A percentile compares a stretch with the other conserved stretches of the same genome.
These are phyloP conservation scores for Sebastes minor DNA, from an alignment of 2,797 vertebrate genomes.

Conservation along the genomic window DNA sequence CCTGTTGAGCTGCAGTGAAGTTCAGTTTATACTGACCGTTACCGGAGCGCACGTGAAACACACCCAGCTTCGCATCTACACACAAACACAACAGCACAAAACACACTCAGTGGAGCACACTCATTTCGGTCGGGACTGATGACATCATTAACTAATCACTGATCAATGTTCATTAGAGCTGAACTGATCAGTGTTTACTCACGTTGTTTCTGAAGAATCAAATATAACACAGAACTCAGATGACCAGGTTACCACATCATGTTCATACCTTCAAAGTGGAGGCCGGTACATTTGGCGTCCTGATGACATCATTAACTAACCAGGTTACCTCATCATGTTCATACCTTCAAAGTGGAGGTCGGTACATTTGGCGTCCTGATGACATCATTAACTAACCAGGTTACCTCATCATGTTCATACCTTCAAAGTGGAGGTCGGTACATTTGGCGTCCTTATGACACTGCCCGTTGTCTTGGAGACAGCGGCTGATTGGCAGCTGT, in stretches of 20 bases:
- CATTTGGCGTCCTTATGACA: conserved; percentile 89
- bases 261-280: conserved; percentile 90
- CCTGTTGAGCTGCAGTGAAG: conserved; percentile 80
- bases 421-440: conserved; percentile 91
- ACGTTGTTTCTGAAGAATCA: no score
- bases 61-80: conserved; percentile 87
- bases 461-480: conserved; percentile 88
- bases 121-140: no score
- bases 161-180: no score
- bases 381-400: conserved; percentile 64
- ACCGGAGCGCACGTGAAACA: conserved; percentile 88
- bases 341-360: conserved; percentile 94
- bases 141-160: no score
- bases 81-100: neutral
- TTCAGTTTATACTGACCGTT: conserved; percentile 89
- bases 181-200: no score
- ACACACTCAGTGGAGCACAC: neutral
- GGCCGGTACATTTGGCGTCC: conserved; percentile 86
- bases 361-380: conserved; percentile 80
- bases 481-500: conserved; percentile 88
- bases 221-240: no score
- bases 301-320: conserved; percentile 78
- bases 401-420: conserved; percentile 59
- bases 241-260: neutral
- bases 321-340: neutral